Evolutionary conservation across 1,140 invertebrate species (phyloP).

Genomic region (Saxidomus purpurata): DNA sequence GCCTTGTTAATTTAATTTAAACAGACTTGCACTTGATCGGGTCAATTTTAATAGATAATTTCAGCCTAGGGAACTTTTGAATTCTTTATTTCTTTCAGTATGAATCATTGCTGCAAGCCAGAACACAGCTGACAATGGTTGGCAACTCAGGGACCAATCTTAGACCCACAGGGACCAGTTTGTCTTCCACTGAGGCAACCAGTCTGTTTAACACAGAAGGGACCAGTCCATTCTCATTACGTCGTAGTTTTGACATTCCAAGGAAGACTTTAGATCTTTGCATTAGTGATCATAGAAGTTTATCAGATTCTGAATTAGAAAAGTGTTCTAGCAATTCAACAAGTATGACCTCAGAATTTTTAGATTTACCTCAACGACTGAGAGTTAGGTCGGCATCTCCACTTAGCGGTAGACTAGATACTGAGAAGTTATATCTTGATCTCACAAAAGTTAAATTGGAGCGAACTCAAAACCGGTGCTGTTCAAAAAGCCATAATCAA

Average conservation of each 20-base stretch:
- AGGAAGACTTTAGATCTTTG: not conserved
- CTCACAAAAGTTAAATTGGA: conserved; percentile 9
- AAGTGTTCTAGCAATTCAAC: not conserved
- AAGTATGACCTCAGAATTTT: conserved; percentile 42
- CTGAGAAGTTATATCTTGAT: conserved; percentile 30
- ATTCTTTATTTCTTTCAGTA: not conserved
- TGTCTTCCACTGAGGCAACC: not conserved
- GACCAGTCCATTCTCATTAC: not conserved
- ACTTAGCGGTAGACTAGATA: not conserved
- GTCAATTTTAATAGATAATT: too few species aligned
- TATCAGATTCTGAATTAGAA: conserved; percentile 52
- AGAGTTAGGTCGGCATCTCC: not conserved
- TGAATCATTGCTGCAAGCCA: not conserved
- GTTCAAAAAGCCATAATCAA: conserved; percentile 6
- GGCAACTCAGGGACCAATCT: not conserved
- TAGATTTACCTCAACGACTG: conserved; percentile 20
- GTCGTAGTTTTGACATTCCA: conserved; percentile 34
- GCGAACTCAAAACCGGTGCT: not conserved
- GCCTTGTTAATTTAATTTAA: too few species aligned
- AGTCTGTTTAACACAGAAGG: not conserved
- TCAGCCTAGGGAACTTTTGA: not conserved
- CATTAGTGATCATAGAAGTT: conserved; percentile 5
- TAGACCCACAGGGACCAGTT: not conserved
- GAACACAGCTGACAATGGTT: not conserved
- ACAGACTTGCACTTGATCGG: too few species aligned